Percentiles rank a stretch among this genome's conserved stretches.
Evolutionary conservation across 2,888 invertebrate genomes (phyloP).

Genomic region (Volucella zonaria): DNA sequence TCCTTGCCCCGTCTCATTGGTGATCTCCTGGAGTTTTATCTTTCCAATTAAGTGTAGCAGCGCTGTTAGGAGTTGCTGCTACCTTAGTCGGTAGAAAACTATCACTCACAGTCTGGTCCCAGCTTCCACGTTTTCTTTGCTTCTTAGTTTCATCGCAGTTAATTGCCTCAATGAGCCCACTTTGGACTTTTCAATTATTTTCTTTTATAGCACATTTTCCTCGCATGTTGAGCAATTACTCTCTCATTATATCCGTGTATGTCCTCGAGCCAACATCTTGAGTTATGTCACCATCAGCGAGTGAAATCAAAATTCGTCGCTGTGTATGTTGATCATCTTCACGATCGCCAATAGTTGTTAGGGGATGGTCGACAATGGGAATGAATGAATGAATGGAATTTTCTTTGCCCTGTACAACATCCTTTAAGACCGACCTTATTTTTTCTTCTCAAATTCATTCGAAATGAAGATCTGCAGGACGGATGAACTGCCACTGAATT

Average conservation of each 20-base stretch:
- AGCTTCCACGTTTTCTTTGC: conserved; percentile 93
- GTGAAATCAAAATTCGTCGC: conserved; percentile 59
- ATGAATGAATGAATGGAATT: no score
- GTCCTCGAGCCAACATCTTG: conserved; percentile 97
- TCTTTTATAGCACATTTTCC: conserved; percentile 94
- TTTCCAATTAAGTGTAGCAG: conserved; percentile 90
- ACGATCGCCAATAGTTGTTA: no score
- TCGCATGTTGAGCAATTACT: conserved; percentile 94
- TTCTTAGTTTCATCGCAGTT: conserved; percentile 89
- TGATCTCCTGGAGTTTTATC: conserved; percentile 84
- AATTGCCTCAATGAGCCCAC: conserved; percentile 90
- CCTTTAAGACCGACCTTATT: no score
- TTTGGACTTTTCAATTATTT: conserved; percentile 95
- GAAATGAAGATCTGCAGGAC: no score
- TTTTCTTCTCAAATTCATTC: no score
- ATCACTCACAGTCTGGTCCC: conserved; percentile 97
- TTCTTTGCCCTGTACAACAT: no score
- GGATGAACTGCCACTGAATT: no score
- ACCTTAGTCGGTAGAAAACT: conserved; percentile 89
- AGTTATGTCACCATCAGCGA: conserved; percentile 95
- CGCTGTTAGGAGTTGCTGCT: conserved; percentile 83
- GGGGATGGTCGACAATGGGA: no score
- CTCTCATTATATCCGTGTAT: conserved; percentile 98
- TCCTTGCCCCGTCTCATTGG: no score
- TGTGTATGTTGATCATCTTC: no score